Evolutionary conservation across 2,888 invertebrate genomes (phyloP), one percentile per base, ranked within the genome.

Genomic region (Caprella mutica): DNA sequence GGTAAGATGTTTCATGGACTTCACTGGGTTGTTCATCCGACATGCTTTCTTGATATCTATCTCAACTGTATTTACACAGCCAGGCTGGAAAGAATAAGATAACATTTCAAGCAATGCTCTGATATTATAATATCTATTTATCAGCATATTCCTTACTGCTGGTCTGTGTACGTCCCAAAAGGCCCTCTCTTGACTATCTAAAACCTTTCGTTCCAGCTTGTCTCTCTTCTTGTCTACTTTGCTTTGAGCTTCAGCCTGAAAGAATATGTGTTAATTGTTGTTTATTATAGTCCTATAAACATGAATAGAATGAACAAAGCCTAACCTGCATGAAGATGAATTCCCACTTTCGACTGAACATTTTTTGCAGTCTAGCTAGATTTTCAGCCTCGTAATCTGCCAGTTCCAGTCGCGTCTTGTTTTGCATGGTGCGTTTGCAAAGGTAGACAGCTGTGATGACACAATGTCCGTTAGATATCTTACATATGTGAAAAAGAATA

Each of bases 91-190:
- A 63, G 54, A 35, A 52, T 23, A 24, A 19, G 4, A 5, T 8
- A 40, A 9, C 33, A 14, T 33, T 33, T 9, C 8, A 9, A 33
- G 14, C 33, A 33, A 33, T 14, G 14, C 9, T 33, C 8, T 9
- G 33, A 33, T 9, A 9, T 9, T 8, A 33, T 14, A 9, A 33
- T 9, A 14, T 8, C 8, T 33, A 33, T 33, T 9, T 33, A 33
- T 33, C 8, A 33, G 14, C 33, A 24, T 5, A 9, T 8, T 5
- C 70, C 76, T 77, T 73, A 91, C 90, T 84, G 96, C 93, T 9
- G 98, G 98, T 70, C 98, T 79, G 73, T 98, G 97, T 0, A 99
- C 94, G 75, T 99, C 98, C 98, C 98, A 98, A 74, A 99, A 99
- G 1, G 98, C 98, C 67, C 97, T 76, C 74, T 99, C 98, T 73